Evolutionary conservation across 1,140 invertebrate genomes (phyloP).

Genomic region (Drosophila ficusphila): DNA sequence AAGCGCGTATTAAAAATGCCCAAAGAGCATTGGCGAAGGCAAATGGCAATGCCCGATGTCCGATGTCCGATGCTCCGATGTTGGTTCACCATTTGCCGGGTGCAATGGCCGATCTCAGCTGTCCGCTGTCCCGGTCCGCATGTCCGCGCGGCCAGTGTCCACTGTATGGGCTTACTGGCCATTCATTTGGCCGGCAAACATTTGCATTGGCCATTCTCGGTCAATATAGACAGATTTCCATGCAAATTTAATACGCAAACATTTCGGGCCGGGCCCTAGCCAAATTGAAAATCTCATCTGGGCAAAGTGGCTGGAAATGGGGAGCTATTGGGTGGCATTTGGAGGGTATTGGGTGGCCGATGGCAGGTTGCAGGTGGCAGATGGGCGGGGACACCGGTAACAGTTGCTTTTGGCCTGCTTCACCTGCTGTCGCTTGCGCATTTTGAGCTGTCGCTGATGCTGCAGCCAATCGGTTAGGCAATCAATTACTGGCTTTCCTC

Average conservation of each 20-base stretch:
- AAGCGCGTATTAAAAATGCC: constrained; percentile 80
- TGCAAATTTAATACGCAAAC: constrained; percentile 84
- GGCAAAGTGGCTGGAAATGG: constrained; percentile 56
- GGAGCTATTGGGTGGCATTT: not conserved
- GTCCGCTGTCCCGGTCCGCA: constrained; percentile 47
- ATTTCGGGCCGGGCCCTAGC: constrained; percentile 66
- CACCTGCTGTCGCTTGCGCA: constrained; percentile 41
- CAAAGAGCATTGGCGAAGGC: constrained; percentile 65
- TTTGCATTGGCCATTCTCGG: constrained; percentile 83
- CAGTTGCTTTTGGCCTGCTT: constrained; percentile 1
- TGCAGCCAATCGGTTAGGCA: constrained; percentile 68
- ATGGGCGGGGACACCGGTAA: constrained; percentile 4
- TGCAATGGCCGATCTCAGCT: constrained; percentile 51
- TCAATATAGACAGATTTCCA: constrained; percentile 84
- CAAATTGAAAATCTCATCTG: constrained; percentile 84
- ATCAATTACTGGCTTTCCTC: constrained; percentile 73
- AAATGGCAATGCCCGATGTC: constrained; percentile 55
- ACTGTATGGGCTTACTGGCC: constrained; percentile 48
- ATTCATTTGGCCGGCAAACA: constrained; percentile 81
- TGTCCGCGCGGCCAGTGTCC: constrained; percentile 19
- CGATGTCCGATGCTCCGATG: constrained; percentile 14
- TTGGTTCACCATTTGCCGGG: constrained; percentile 41
- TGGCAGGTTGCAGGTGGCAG: not conserved
- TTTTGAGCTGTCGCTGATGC: constrained; percentile 54
- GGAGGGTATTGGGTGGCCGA: not conserved